Evolutionary conservation across 2,797 vertebrate genomes (phyloP).

Genomic region (Epinephelus malabaricus): DNA sequence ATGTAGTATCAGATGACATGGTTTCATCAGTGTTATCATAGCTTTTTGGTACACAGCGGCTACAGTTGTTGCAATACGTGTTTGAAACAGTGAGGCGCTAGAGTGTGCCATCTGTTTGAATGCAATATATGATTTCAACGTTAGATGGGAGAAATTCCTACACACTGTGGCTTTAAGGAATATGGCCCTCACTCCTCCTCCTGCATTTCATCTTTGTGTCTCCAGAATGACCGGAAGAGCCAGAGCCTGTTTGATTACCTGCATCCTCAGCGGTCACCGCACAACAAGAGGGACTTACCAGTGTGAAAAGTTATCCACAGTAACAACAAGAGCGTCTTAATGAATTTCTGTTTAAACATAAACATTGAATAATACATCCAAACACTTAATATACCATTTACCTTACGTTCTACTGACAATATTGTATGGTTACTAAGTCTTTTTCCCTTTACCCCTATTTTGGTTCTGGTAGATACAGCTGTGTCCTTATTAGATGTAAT

Average conservation of each 20-base stretch:
- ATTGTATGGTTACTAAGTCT: not conserved
- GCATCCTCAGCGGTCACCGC: slow-evolving; percentile 81
- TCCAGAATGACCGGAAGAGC: slow-evolving; percentile 93
- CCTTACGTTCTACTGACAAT: not conserved
- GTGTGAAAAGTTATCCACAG: slow-evolving; percentile 7
- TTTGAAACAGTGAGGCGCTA: too few relatives aligned
- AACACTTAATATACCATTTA: not conserved
- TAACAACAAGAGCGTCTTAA: not conserved
- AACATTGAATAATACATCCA: not conserved
- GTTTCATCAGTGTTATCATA: too few relatives aligned
- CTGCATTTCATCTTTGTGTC: not conserved
- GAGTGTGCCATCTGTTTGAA: too few relatives aligned
- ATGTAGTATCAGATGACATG: too few relatives aligned
- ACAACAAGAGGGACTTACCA: not conserved
- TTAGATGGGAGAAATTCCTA: too few relatives aligned
- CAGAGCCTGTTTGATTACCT: slow-evolving; percentile 94
- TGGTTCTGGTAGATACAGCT: not conserved
- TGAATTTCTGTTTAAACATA: not conserved
- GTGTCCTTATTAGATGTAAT: not conserved
- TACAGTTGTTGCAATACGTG: too few relatives aligned
- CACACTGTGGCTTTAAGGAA: not conserved
- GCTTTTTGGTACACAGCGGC: too few relatives aligned
- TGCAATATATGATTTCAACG: too few relatives aligned
- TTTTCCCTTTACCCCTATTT: not conserved
- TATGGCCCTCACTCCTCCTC: not conserved